phyloP scores from a whole-genome alignment of 2,797 vertebrate species.

The Tenualosa thibaudeaui region DNA sequence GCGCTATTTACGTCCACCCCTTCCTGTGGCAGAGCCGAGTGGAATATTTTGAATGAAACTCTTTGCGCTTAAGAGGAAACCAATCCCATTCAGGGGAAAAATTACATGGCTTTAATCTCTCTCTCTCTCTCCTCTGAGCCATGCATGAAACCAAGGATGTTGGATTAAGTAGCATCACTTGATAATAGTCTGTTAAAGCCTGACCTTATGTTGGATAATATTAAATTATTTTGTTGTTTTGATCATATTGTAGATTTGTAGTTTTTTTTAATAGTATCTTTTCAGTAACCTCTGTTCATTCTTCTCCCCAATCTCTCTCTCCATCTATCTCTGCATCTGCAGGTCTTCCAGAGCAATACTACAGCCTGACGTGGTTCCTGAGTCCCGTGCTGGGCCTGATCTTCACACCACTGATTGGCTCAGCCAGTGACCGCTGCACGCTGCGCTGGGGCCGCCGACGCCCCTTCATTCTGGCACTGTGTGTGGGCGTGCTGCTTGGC shows the following conservation, averaged over 20 bases:
- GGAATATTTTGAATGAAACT: slow-evolving; percentile 23
- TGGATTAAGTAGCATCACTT: neutral
- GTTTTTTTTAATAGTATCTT: no score
- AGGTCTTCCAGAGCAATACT: slow-evolving; percentile 99
- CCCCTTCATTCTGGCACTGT: slow-evolving; percentile 93
- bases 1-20: neutral
- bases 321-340: slow-evolving; percentile 37
- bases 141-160: neutral
- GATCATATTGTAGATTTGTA: neutral
- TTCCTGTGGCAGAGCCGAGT: neutral
- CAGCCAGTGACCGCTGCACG: slow-evolving; percentile 94
- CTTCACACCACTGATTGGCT: slow-evolving; percentile 94
- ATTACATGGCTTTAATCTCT: neutral
- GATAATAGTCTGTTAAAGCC: neutral
- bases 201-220: neutral
- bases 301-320: neutral
- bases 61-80: neutral
- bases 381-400: slow-evolving; percentile 94
- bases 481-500: slow-evolving; percentile 88
- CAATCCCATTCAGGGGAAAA: slow-evolving; percentile 5
- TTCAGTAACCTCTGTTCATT: neutral
- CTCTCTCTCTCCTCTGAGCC: neutral
- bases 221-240: neutral
- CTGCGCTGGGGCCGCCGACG: slow-evolving; percentile 92
- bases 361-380: slow-evolving; percentile 98